A percentile compares a stretch with the other conserved stretches of the same genome.
These are phyloP conservation scores for Hoplodrina ambigua DNA, from an alignment of 2,888 invertebrate genomes.

Conservation along the genomic window DNA sequence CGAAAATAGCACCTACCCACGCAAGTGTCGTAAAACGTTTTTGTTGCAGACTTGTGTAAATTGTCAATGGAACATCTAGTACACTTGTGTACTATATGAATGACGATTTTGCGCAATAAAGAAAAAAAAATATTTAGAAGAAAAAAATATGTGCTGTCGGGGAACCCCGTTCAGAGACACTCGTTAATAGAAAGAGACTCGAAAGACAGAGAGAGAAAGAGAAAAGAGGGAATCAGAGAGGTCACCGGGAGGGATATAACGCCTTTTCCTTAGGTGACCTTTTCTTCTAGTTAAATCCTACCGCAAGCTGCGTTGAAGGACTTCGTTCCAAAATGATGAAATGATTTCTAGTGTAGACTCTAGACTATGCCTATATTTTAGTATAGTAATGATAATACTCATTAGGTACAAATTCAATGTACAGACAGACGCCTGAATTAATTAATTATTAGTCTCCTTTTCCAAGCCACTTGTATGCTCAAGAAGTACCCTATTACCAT, in stretches of 20 bases:
- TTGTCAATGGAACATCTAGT: constrained; percentile 42
- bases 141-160: not conserved
- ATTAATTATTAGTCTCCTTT: constrained; percentile 5
- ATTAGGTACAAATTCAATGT: not conserved
- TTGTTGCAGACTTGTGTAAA: constrained; percentile 35
- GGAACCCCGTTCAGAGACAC: too few relatives aligned
- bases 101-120: not conserved
- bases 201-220: too few relatives aligned
- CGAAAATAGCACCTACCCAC: constrained; percentile 60
- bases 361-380: too few relatives aligned
- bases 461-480: constrained; percentile 9
- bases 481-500: not conserved
- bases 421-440: constrained; percentile 1
- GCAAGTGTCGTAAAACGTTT: constrained; percentile 42
- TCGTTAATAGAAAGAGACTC: too few relatives aligned
- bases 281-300: too few relatives aligned
- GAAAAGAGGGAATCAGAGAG: too few relatives aligned
- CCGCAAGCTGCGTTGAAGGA: too few relatives aligned
- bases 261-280: too few relatives aligned
- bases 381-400: not conserved
- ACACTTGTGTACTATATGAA: not conserved
- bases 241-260: too few relatives aligned
- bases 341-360: too few relatives aligned
- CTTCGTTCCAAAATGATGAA: too few relatives aligned
- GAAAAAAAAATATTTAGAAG: not conserved